phyloP scores from a whole-genome alignment of 2,888 invertebrate genomes.

The Galerucella pusilla region DNA sequence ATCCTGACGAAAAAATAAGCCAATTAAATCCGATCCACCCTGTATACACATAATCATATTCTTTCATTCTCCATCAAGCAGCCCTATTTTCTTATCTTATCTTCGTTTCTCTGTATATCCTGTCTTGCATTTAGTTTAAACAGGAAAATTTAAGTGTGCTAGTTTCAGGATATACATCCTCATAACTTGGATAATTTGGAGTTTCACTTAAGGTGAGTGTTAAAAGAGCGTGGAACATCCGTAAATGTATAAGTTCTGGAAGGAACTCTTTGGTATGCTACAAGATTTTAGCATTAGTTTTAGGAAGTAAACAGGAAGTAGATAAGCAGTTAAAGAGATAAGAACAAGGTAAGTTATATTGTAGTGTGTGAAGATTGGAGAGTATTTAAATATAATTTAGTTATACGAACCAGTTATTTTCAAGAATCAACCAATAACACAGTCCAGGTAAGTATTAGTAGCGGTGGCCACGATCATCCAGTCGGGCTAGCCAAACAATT shows the following conservation, averaged over 20 bases:
- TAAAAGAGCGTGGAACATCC: constrained; percentile 6
- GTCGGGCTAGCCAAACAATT: too few species aligned
- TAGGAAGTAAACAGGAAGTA: not conserved
- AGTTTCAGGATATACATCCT: constrained; percentile 9
- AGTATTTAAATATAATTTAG: too few species aligned
- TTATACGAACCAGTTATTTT: too few species aligned
- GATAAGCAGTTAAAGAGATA: not conserved
- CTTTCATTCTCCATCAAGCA: too few species aligned
- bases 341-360: not conserved
- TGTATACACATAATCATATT: too few species aligned
- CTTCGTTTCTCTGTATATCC: too few species aligned
- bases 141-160: not conserved
- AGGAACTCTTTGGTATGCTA: constrained; percentile 4
- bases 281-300: constrained; percentile 8
- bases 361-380: not conserved
- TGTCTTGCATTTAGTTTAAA: not conserved
- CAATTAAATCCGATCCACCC: too few species aligned
- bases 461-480: too few species aligned
- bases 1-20: too few species aligned
- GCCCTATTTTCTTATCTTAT: too few species aligned
- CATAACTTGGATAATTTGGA: constrained; percentile 13
- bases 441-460: too few species aligned
- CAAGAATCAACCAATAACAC: too few species aligned
- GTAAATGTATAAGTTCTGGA: not conserved
- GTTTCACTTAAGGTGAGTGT: constrained; percentile 13